Evolutionary conservation across 2,797 vertebrate genomes (phyloP), one percentile per base, ranked within the genome.

Genomic region (Hippocampus kuda): DNA sequence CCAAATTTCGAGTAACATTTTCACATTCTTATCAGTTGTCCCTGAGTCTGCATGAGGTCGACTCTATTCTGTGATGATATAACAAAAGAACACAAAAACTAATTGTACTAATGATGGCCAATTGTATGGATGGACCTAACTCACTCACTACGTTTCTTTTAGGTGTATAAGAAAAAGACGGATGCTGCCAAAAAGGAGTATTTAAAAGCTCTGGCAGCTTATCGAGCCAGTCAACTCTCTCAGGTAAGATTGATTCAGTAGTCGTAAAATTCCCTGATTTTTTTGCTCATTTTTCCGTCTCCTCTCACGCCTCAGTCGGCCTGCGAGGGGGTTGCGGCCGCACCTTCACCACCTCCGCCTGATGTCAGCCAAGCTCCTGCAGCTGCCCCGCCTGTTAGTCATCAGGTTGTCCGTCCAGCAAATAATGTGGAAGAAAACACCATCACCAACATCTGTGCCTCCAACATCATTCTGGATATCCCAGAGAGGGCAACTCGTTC

Each of bases 151-250:
- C 24, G 13, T 59, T 34, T 77, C 7, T 77, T 49, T 11, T 46
- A 97, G 95, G 94, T 97, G 1, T 97, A 97, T 82, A 96, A 95
- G 82, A 91, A 93, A 79, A 97, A 97, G 86, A 94, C 94, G 0
- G 94, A 95, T 79, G 88, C 91, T 16, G 94, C 95, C 38, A 96
- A 95, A 80, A 94, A 90, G 77, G 95, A 96, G 20, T 96, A 97
- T 83, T 85, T 97, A 70, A 95, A 95, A 83, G 94, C 92, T 0
- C 83, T 97, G 49, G 92, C 94, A 62, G 92, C 92, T 26, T 97
- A 97, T 76, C 90, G 85, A 87, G 94, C 92, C 74, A 93, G 89
- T 83, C 94, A 94, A 74, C 91, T 95, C 46, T 91, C 92, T 22
- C 93, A 94, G 84, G 88, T 88, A 74, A 20, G 46, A 10, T 30